Base-by-base conservation (phyloP, 2,888 invertebrate species). In the Blera fallax region DNA sequence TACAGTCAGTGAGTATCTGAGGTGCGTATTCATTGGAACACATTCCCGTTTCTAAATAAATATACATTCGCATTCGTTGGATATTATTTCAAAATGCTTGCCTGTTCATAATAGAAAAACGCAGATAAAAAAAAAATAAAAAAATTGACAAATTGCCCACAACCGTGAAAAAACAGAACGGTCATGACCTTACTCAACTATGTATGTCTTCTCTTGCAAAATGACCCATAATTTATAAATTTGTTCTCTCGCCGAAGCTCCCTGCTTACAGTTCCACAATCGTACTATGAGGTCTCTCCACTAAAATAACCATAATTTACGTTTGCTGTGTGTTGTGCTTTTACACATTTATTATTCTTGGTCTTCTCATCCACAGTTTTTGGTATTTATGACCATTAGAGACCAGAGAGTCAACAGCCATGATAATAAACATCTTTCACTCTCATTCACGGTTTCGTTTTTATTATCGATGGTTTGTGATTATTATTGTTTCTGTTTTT, bases 1-100 rank as follows among this genome's bases (percentile, higher is more conserved):
- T 89, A 90, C 87, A 67, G 85, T 87, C 79, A 60, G 50, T 76
- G 58, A 78, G 72, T 73, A 67, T 65, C 60, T 78, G 43, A 80
- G 67, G 78, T 74, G 62, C 54, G 83, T 73, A 62, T 70, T 50
- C 78, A 78, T 62, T 73, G 67, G 62, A 79, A 76, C 72, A 50
- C 32, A 37, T 65, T 65, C 48, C 67, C 45, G 40, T 40, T 79
- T 64, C 29, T 32, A 83, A 83, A 77, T 77, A 77, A 78, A 83
- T 54, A 83, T 65, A 65, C 76, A 76, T 29, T 60, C 27, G 43
- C 76, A 76, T 29, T 60, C 27, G 43, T 7, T 45, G 10, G 32
- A 56, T 56, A 56, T 40, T 40, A 69, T 29, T 37, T 52, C 14
- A 21, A 45, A 27, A 43, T 14, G 37, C 37, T 34, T 34, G 54